phyloP scores from a whole-genome alignment of 2,888 invertebrate genomes.

The Lamproptera curius region DNA sequence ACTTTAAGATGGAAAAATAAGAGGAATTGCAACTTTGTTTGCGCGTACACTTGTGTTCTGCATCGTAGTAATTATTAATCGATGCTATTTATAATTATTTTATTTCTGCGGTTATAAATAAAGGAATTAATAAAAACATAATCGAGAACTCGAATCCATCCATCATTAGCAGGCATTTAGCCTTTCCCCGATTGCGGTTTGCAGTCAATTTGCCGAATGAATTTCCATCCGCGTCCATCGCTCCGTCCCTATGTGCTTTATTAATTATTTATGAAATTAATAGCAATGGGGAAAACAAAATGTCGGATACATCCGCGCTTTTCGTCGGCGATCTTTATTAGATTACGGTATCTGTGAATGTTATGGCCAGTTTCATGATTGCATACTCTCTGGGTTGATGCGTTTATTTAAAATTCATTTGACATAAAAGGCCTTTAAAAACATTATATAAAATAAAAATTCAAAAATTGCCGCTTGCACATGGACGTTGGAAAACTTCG shows the following conservation, averaged over 20 bases:
- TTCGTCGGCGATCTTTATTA: constrained; percentile 51
- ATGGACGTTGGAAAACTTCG: not conserved
- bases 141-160: constrained; percentile 48
- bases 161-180: constrained; percentile 75
- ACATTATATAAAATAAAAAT: not conserved
- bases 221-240: constrained; percentile 65
- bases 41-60: too few relatives aligned
- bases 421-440: not conserved
- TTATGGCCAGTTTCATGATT: constrained; percentile 23
- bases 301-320: constrained; percentile 40
- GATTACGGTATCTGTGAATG: constrained; percentile 50
- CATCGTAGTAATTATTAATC: too few relatives aligned
- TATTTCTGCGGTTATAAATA: too few relatives aligned
- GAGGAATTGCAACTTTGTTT: too few relatives aligned
- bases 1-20: too few relatives aligned
- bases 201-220: constrained; percentile 74
- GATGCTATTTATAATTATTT: too few relatives aligned
- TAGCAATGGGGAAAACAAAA: constrained; percentile 62
- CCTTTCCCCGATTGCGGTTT: constrained; percentile 72
- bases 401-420: not conserved
- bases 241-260: constrained; percentile 57
- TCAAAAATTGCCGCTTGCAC: not conserved
- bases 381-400: constrained; percentile 8
- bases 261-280: constrained; percentile 75
- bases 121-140: too few relatives aligned